Conservation (phyloP, 2,797 vertebrate species). For the Danio jaintianensis region DNA sequence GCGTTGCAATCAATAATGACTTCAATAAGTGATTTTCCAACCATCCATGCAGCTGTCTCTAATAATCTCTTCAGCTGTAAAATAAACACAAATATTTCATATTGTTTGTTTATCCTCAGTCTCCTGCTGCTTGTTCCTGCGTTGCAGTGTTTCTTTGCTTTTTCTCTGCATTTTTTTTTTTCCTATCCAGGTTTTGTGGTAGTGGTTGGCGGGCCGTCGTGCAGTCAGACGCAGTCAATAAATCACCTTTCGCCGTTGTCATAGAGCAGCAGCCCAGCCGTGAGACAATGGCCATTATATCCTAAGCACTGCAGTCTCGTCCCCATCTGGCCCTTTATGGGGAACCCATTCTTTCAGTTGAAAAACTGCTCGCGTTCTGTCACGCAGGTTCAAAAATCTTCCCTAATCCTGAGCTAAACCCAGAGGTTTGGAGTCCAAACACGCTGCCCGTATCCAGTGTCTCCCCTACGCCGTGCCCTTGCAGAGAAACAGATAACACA, state of each 20-base stretch:
- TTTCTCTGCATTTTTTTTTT: constrained; percentile 32
- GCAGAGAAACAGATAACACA: constrained; percentile 49
- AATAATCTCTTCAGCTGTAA: constrained; percentile 22
- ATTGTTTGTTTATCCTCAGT: constrained; percentile 33
- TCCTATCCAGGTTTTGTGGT: constrained; percentile 62
- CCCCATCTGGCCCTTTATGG: constrained; percentile 63
- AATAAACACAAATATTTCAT: constrained; percentile 42
- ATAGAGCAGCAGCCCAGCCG: constrained; percentile 71
- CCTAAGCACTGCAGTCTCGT: constrained; percentile 68
- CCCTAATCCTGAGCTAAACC: constrained; percentile 24
- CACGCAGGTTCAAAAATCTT: constrained; percentile 10
- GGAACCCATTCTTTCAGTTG: constrained; percentile 59
- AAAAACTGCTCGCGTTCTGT: constrained; percentile 55
- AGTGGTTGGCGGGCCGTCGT: constrained; percentile 66
- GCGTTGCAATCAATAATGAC: constrained; percentile 31
- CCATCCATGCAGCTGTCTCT: constrained; percentile 26
- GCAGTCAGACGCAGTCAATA: constrained; percentile 74
- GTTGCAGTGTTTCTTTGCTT: constrained; percentile 56
- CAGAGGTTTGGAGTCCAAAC: constrained; percentile 33
- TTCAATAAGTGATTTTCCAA: constrained; percentile 49
- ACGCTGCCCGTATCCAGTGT: not conserved
- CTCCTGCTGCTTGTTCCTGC: constrained; percentile 53
- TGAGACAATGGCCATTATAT: constrained; percentile 82
- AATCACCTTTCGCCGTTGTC: constrained; percentile 79
- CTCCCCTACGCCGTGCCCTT: constrained; percentile 27